These are phyloP conservation scores for Aquatica leii DNA, from an alignment of 2,888 invertebrate species.

Conservation along the genomic window DNA sequence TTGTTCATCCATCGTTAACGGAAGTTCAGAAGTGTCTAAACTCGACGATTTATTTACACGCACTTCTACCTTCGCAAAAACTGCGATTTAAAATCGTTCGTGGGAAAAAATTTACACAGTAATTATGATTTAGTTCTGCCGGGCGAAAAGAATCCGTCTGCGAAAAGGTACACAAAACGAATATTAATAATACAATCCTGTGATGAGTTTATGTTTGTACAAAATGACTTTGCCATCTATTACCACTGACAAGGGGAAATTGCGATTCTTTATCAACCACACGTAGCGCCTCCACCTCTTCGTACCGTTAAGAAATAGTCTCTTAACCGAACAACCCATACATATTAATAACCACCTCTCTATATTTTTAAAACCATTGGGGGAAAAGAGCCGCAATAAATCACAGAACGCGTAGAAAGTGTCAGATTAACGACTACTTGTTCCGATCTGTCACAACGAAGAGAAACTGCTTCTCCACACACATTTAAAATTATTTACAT, in stretches of 20 bases:
- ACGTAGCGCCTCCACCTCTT: conserved; percentile 28
- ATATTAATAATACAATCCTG: conserved; percentile 5
- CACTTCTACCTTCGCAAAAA: too few species aligned
- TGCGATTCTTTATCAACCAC: conserved; percentile 45
- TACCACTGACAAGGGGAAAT: conserved; percentile 45
- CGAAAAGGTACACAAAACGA: neutral
- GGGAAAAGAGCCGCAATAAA: conserved; percentile 4
- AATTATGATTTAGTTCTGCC: too few species aligned
- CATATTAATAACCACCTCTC: conserved; percentile 6
- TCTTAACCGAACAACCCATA: conserved; percentile 15
- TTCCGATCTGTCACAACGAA: conserved; percentile 3
- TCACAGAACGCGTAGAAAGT: conserved; percentile 7
- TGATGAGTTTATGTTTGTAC: conserved; percentile 16
- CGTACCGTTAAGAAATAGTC: conserved; percentile 10
- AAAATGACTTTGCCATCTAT: conserved; percentile 40
- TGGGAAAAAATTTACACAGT: too few species aligned
- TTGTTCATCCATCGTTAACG: too few species aligned
- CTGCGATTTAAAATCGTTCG: too few species aligned
- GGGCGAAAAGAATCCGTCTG: neutral
- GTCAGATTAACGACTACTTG: conserved; percentile 11
- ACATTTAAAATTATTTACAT: too few species aligned
- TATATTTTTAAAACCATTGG: neutral
- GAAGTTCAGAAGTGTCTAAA: too few species aligned
- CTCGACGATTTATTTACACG: too few species aligned
- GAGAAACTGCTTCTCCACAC: neutral